Base-by-base conservation (phyloP, 1,140 invertebrate genomes). In the Pteromalus puparum region DNA sequence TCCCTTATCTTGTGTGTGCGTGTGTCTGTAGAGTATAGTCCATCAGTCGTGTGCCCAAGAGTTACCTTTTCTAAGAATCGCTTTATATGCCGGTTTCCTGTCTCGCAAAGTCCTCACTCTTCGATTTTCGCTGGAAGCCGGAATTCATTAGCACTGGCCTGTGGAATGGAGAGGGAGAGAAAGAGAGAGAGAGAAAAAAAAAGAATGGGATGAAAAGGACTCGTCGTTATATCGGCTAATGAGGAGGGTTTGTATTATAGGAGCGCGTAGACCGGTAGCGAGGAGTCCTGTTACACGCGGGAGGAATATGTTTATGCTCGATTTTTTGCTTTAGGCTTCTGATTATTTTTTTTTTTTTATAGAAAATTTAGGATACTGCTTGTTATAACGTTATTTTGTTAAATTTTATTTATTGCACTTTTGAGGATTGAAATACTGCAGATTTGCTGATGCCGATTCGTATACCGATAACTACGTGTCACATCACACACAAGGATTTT, bases 71-170 rank as follows among this genome's bases (percentile, higher is more conserved):
- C 81, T 2, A 12, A 61, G 81, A 83, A 83, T 68, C 34, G 73
- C 34, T 67, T 67, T 74, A 73, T 38, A 21, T 13, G 34, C 38
- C 30, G 65, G 46, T 80, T 80, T 80, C 78, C 78, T 79, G 77
- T 12, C 61, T 7, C n/a, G 26, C 46, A 61, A 68, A n/a, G 28
- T 42, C 10, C 2, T 18, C 13, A 1, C 21, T n/a, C 73, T 75
- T 67, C 81, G 48, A 74, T 75, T 75, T 75, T 65, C 28, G 48
- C 48, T 75, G 70, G 30, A 81, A 81, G 73, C 38, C 74, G 48
- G 81, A 74, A 74, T 82, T 82, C 81, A 75, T 82, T 82, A 82
- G 80, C 26, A 38, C 38, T 61, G 53, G 38, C 1, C 15, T 21
- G 53, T 26, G 28, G 9, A 15, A 38, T 38, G 24, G 78, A 24